Conservation (phyloP, 2,113 vertebrate genomes). For the Seriola rivoliana region DNA sequence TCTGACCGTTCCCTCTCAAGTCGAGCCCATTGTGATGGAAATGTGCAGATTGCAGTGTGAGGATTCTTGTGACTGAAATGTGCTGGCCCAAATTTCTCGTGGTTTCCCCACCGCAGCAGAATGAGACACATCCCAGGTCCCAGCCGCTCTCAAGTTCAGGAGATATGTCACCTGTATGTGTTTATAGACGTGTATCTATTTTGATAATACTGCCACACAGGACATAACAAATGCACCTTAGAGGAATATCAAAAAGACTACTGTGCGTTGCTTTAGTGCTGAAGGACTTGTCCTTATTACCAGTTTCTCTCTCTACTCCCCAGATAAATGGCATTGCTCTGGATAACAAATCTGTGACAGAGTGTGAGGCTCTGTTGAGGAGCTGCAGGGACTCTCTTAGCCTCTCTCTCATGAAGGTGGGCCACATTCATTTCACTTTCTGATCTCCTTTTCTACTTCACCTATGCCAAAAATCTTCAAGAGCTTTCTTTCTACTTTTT, state of each 20-base stretch:
- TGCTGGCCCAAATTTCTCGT: constrained; percentile 68
- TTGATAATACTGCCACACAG: constrained; percentile 7
- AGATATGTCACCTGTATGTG: constrained; percentile 47
- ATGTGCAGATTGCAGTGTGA: constrained; percentile 46
- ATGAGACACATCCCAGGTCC: constrained; percentile 12
- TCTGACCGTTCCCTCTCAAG: constrained; percentile 17
- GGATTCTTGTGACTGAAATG: constrained; percentile 47
- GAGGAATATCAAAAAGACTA: constrained; percentile 30
- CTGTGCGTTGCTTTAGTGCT: constrained; percentile 5
- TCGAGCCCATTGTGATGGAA: constrained; percentile 53
- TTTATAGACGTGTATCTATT: constrained; percentile 41
- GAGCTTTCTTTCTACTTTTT: constrained; percentile 37
- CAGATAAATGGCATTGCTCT: constrained; percentile 98
- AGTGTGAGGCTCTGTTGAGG: constrained; percentile 94
- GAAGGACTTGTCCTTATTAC: constrained; percentile 64
- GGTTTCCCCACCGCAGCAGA: constrained; percentile 14
- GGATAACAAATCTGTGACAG: constrained; percentile 97
- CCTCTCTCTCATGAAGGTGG: constrained; percentile 96
- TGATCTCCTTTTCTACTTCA: constrained; percentile 30
- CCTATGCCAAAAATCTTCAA: background rate
- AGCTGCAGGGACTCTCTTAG: constrained; percentile 94
- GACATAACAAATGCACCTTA: background rate
- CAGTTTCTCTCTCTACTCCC: constrained; percentile 46
- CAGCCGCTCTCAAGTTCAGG: constrained; percentile 20
- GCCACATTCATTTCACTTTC: constrained; percentile 53